These are phyloP conservation scores for Mustelus asterias DNA, from an alignment of 2,113 vertebrate genomes.

Conservation along the genomic window DNA sequence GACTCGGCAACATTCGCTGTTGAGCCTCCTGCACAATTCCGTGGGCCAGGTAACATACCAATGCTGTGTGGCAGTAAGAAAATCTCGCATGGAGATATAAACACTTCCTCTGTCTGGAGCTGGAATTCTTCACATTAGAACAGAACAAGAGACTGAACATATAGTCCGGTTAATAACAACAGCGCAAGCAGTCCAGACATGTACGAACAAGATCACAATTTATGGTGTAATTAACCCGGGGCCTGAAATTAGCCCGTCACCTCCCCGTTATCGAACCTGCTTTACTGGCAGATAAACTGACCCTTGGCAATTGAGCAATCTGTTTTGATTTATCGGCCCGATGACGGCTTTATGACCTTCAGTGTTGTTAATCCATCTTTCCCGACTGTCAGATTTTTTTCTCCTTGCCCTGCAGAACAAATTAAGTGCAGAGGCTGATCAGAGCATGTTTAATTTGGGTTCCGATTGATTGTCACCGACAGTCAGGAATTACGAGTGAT, in stretches of 20 bases:
- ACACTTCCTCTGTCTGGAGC: background rate
- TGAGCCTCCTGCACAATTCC: background rate
- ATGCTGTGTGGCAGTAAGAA: no score
- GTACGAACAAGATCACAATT: slow-evolving; percentile 30
- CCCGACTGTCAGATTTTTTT: background rate
- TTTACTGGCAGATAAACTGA: slow-evolving; percentile 33
- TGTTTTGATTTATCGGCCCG: slow-evolving; percentile 27
- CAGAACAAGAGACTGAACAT: background rate
- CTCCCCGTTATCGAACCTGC: slow-evolving; percentile 32
- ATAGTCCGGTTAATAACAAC: background rate
- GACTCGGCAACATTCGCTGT: background rate
- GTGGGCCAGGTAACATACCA: background rate
- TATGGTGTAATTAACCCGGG: slow-evolving; percentile 26
- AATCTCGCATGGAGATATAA: background rate
- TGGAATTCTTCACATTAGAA: background rate
- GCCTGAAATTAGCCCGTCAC: slow-evolving; percentile 30
- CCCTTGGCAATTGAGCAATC: slow-evolving; percentile 21
- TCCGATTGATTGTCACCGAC: slow-evolving; percentile 25
- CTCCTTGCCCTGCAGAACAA: slow-evolving; percentile 23
- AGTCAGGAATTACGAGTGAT: slow-evolving; percentile 26
- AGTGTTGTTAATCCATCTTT: slow-evolving; percentile 33
- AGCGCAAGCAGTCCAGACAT: background rate
- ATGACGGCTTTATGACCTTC: slow-evolving; percentile 23
- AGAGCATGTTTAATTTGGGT: slow-evolving; percentile 29
- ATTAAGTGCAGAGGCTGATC: slow-evolving; percentile 31